Evolutionary conservation across 2,888 invertebrate genomes (phyloP).

Genomic region (Ptilodon capucinus): DNA sequence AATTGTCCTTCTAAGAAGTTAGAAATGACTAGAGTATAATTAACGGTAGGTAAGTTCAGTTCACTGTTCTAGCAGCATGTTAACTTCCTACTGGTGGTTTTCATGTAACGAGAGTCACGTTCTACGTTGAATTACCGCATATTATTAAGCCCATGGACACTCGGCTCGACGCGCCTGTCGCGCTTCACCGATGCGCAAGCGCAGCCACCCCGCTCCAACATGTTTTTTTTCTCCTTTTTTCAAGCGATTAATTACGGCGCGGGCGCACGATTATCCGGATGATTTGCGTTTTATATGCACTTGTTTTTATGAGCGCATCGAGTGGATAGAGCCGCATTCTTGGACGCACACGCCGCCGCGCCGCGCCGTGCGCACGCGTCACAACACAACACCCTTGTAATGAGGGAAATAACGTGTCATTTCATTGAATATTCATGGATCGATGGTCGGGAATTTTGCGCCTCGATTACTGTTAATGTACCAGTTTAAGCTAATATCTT

Average conservation of each 20-base stretch:
- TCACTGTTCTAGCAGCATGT: too few relatives aligned
- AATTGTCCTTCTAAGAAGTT: too few relatives aligned
- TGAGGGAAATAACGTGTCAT: not conserved
- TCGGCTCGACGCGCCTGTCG: not conserved
- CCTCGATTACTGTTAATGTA: not conserved
- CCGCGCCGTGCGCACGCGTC: not conserved
- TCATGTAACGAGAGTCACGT: too few relatives aligned
- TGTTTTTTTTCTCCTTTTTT: conserved; percentile 22
- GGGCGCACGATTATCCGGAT: conserved; percentile 24
- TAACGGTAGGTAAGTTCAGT: too few relatives aligned
- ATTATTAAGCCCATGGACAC: not conserved
- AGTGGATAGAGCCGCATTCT: conserved; percentile 26
- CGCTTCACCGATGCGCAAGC: conserved; percentile 9
- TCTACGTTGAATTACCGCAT: not conserved
- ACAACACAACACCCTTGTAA: not conserved
- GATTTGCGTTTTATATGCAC: conserved; percentile 12
- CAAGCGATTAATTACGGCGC: conserved; percentile 27
- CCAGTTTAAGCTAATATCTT: not conserved
- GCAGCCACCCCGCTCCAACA: conserved; percentile 11
- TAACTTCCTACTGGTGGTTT: too few relatives aligned
- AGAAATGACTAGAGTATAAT: too few relatives aligned
- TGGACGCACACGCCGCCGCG: conserved; percentile 15
- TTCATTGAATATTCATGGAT: not conserved
- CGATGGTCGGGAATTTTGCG: not conserved
- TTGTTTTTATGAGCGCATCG: not conserved